Evolutionary conservation across 2,888 invertebrate genomes (phyloP).

Genomic region (Yponomeuta malinellus): DNA sequence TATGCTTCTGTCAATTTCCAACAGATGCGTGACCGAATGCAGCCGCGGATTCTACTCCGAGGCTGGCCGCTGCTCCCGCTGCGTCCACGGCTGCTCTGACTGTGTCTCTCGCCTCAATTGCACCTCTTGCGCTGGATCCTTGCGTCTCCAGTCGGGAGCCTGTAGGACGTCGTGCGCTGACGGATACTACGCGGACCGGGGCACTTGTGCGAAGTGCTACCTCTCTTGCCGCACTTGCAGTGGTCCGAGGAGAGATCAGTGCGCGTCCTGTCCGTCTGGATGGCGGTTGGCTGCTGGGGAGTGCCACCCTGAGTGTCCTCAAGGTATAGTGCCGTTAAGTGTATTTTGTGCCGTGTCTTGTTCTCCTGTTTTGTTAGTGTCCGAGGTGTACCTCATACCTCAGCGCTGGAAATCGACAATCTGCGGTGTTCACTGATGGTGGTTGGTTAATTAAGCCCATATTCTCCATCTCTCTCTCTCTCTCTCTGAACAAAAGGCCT

Average conservation of each 20-base stretch:
- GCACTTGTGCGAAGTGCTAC: constrained; percentile 88
- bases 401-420: too few relatives aligned
- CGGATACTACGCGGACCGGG: constrained; percentile 89
- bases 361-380: too few relatives aligned
- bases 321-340: constrained; percentile 55
- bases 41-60: constrained; percentile 84
- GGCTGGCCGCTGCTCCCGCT: constrained; percentile 84
- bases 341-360: background rate
- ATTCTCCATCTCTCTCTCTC: too few relatives aligned
- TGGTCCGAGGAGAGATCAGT: constrained; percentile 89
- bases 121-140: constrained; percentile 83
- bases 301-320: constrained; percentile 90
- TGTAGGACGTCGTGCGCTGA: constrained; percentile 87
- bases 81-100: constrained; percentile 85
- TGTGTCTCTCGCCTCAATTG: constrained; percentile 89
- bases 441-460: too few relatives aligned
- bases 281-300: constrained; percentile 90
- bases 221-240: constrained; percentile 90
- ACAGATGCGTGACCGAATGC: constrained; percentile 85
- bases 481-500: too few relatives aligned
- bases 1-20: constrained; percentile 23
- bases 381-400: too few relatives aligned
- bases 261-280: constrained; percentile 86
- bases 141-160: constrained; percentile 88
- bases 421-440: too few relatives aligned